Base-by-base conservation (phyloP, 37 sponge, comb jelly and placozoan genomes). In the Chondrilla cf. caribensis region DNA sequence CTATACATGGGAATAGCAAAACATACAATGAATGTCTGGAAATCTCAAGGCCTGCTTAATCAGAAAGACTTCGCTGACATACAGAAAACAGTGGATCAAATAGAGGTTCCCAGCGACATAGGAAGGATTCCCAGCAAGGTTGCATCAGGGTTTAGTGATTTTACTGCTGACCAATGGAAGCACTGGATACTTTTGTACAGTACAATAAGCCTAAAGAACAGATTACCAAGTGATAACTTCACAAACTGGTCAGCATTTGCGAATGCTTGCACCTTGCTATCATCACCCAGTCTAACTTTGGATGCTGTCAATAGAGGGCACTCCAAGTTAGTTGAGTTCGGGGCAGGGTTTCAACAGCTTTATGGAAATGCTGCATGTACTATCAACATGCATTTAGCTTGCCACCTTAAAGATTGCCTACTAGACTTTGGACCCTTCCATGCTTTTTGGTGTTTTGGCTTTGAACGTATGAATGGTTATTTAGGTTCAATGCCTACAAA, bases 91-190 rank as follows among this genome's bases (percentile, higher is more conserved):
- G 47, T 87, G 14, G 37, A 88, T 70, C 28, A 32, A 29, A 58
- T 84, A 26, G 21, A 28, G 7, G 25, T 70, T 18, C 88, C 88
- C 21, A 54, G 32, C 21, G 77, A 58, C 32, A 58, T 89, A 9
- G 85, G 85, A 29, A 70, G 84, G 39, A 81, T 89, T 17, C 85
- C 85, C 44, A 33, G 17, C 35, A 84, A 84, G 32, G 81, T 89
- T 28, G 42, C 67, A 40, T 81, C 83, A 62, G 73, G 38, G n/a
- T 87, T 87, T 64, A 41, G 70, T 81, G 86, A 81, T 25, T 85
- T 90, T 38, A 90, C 90, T 40, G 90, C 90, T 39, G 86, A 86
- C 17, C 90, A 90, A 47, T 89, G 90, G 90, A 72, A 35, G 25
- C 75, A 77, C 35, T 86, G 90, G 86, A 79, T 36, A 0, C 42